Evolutionary conservation across 2,888 invertebrate species (phyloP), one percentile per base, ranked within the genome.

Genomic region (Oscheius sp.): DNA sequence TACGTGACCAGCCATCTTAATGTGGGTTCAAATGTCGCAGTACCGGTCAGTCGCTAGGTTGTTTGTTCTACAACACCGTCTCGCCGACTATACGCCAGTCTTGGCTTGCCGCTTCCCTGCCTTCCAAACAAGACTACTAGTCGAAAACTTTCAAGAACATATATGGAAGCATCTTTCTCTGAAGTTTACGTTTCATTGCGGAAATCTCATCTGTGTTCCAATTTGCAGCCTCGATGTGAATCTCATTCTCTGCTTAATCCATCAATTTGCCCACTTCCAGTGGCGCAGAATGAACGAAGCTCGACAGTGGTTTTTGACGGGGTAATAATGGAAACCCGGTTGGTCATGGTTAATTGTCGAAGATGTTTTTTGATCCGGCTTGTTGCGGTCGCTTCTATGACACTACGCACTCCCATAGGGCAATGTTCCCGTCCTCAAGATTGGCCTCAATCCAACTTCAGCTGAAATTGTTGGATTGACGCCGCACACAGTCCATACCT

Each of bases 21-120:
- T 65, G 65, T 65, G 65, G 65, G 68, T 68, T 68, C 68, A 53
- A 68, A 68, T 68, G 68, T 68, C 55, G 68, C 55, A 55, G 55
- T 68, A 68, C 68, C 68, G 68, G 68, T 68, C 68, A 68, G 33
- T 53, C 42, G 42, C 53, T 55, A 35, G 68, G 53, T 55, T 68
- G 68, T 68, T 68, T 68, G 68, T 68, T 68, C 68, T 68, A 68
- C 68, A 51, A 35, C 37, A 29, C 53, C 53, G 53, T 68, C 68
- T 29, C 68, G 68, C 53, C 42, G 63, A 63, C 68, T 68, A 68
- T 68, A 68, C 55, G 53, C 68, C 55, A 68, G 53, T 55, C 55
- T 32, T 55, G 68, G 55, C 68, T 68, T 53, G 42, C 68, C 68
- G 53, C 68, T 68, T 55, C 37, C 68, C 35, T 42, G 53, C 53